Base-by-base conservation (phyloP, 2,797 vertebrate species). In the Urophycis tenuis region DNA sequence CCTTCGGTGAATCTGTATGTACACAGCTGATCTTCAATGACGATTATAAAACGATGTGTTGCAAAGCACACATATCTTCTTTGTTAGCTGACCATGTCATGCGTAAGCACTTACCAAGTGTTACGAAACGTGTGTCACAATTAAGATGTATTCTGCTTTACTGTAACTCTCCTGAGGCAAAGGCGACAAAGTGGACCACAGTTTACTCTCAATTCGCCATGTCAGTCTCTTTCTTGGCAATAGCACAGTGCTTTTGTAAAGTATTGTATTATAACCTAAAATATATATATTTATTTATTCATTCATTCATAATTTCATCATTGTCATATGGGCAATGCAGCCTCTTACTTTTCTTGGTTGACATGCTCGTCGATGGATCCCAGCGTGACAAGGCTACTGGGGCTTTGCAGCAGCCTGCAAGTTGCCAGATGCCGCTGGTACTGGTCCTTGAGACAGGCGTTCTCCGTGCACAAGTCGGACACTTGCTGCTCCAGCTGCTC, bases 401-500 rank as follows among this genome's bases (percentile, higher is more conserved):
- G 85, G 81, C 91, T 87, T 80, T 92, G 92, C 88, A 93, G 92
- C 86, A 91, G 90, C 81, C 92, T 90, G 94, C 96, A 98, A 88
- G 93, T 93, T 82, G 92, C 94, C 92, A 98, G 94, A 93, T 97
- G 97, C 81, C 95, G 92, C 88, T 93, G 94, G 92, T 96, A 95
- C 85, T 94, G 91, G 85, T 96, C 95, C 89, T 94, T 94, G 84
- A 98, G 92, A 77, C 93, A 87, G 83, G 85, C 94, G 81, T 98
- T 98, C 90, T 97, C 95, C 33, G 91, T 83, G 90, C 94, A 94
- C 91, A 99, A 89, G 89, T 94, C 93, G 84, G 94, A 92, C 93
- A 98, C 95, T 94, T 96, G 96, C 93, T 95, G 95, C 95, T 99
- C 96, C 86, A 98, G 95, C 93, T 97, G 95, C 82, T 95, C 95